phyloP scores from a whole-genome alignment of 2,797 vertebrate genomes.

The Furcifer pardalis region DNA sequence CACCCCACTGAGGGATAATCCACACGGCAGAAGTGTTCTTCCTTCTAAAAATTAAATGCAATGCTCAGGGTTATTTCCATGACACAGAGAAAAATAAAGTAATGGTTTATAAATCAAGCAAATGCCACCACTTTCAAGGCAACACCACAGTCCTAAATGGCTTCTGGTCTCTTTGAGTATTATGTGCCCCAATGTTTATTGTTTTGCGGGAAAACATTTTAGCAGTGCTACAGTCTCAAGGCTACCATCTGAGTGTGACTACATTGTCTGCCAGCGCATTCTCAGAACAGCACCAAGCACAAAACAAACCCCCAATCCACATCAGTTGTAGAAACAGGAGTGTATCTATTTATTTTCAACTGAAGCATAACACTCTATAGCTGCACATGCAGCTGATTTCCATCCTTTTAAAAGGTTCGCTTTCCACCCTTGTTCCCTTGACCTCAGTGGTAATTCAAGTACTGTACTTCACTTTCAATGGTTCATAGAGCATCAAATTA shows the following conservation, averaged over 20 bases:
- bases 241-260: not conserved
- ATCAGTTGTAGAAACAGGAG: not conserved
- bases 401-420: not conserved
- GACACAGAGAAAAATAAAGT: not conserved
- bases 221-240: not conserved
- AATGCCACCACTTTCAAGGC: not conserved
- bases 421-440: not conserved
- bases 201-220: not conserved
- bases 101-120: not conserved
- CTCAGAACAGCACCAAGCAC: not conserved
- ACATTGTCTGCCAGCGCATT: not conserved
- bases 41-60: not conserved
- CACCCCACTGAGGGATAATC: not conserved
- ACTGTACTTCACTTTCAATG: not conserved
- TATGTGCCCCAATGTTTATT: not conserved
- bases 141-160: not conserved
- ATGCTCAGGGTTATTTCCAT: not conserved
- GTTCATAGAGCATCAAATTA: not conserved
- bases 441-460: not conserved
- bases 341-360: conserved; percentile 2
- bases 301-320: not conserved
- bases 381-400: not conserved
- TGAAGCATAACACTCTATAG: not conserved
- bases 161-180: not conserved
- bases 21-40: not conserved